Evolutionary conservation across 2,888 invertebrate genomes (phyloP).

Genomic region (Oscheius sp.): DNA sequence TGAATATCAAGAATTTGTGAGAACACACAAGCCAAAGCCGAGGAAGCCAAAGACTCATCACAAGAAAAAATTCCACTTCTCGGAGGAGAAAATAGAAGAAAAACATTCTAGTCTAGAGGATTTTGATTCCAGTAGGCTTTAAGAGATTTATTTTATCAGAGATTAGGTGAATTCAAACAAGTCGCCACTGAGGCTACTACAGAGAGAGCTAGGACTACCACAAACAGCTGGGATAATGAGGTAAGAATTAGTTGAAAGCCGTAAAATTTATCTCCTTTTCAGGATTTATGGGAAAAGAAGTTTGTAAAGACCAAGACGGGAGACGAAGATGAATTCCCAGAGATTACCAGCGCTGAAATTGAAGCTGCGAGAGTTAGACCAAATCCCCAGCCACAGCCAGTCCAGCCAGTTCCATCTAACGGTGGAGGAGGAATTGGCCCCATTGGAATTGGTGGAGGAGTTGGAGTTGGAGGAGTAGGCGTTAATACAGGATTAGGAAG

Average conservation of each 20-base stretch:
- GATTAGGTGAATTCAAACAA: conserved; percentile 14
- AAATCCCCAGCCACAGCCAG: conserved; percentile 7
- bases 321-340: conserved; percentile 45
- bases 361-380: conserved; percentile 23
- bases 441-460: conserved; percentile 17
- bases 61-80: conserved; percentile 27
- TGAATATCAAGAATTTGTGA: conserved; percentile 10
- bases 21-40: conserved; percentile 14
- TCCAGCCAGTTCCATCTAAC: background rate
- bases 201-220: background rate
- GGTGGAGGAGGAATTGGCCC: conserved; percentile 12
- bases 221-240: conserved; percentile 30
- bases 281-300: conserved; percentile 53
- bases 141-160: background rate
- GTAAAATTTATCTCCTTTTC: conserved; percentile 2
- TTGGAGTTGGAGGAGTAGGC: conserved; percentile 28
- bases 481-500: conserved; percentile 21
- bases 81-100: background rate
- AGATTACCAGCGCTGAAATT: conserved; percentile 41
- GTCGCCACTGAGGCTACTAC: background rate
- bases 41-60: background rate
- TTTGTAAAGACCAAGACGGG: conserved; percentile 34
- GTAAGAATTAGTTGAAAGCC: background rate
- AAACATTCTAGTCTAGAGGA: conserved; percentile 2
- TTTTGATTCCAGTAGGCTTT: conserved; percentile 20